These are phyloP conservation scores for Heterocephalus glaber DNA, from an alignment of 2,113 vertebrate genomes.

Conservation along the genomic window DNA sequence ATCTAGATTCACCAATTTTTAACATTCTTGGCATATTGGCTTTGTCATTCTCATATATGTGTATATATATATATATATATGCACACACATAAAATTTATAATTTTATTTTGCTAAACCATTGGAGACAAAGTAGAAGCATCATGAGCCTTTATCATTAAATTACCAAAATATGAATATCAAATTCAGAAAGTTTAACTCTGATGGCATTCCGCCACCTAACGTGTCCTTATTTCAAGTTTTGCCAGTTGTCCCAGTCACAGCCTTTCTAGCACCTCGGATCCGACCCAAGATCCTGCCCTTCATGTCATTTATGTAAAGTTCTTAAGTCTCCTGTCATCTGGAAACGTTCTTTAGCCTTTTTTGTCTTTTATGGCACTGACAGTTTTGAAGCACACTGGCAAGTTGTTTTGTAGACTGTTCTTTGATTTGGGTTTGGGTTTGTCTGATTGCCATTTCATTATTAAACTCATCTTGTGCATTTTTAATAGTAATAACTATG, in stretches of 20 bases:
- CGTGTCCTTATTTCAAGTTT: background rate
- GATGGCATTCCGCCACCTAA: background rate
- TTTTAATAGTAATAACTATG: background rate
- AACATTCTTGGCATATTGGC: constrained; percentile 20
- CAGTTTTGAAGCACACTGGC: background rate
- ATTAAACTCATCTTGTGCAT: background rate
- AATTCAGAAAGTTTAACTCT: constrained; percentile 5
- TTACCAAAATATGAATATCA: background rate
- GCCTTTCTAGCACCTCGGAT: background rate
- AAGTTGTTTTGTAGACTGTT: constrained; percentile 4
- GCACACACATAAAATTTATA: no score
- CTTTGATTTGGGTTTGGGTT: background rate
- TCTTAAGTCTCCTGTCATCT: constrained; percentile 23
- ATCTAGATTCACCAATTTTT: constrained; percentile 5
- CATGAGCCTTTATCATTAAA: background rate
- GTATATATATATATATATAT: background rate
- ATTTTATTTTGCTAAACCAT: background rate
- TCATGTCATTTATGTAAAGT: background rate
- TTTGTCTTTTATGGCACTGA: background rate
- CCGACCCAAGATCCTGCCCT: background rate
- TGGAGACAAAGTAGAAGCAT: background rate
- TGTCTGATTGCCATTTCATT: background rate
- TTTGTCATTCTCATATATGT: background rate
- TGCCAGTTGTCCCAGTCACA: background rate
- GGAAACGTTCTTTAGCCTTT: background rate